phyloP scores from a whole-genome alignment of 1,140 invertebrate species.

The Tetragnatha versicolor region DNA sequence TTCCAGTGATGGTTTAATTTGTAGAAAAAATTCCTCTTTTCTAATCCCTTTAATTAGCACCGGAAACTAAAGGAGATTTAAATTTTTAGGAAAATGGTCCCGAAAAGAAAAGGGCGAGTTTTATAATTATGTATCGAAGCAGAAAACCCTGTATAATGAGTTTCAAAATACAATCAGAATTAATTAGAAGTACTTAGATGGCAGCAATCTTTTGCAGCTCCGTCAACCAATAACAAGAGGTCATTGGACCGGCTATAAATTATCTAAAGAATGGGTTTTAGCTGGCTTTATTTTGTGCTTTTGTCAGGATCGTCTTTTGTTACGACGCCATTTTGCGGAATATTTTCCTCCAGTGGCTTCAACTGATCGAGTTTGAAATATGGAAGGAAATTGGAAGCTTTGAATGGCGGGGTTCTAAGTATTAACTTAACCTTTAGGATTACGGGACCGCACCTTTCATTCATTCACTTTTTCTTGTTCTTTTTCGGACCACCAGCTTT shows the following conservation, averaged over 20 bases:
- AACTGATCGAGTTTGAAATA: too few species aligned
- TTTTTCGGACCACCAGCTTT: too few species aligned
- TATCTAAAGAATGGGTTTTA: conserved; percentile 2
- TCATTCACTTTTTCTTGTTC: too few species aligned
- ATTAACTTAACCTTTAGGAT: too few species aligned
- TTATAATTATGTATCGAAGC: conserved; percentile 44
- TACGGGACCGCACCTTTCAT: too few species aligned
- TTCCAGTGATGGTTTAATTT: background rate
- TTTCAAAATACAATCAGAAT: conserved; percentile 35
- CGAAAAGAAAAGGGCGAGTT: conserved; percentile 31
- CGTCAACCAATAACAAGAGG: background rate
- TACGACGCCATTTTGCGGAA: too few species aligned
- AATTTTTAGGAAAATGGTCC: too few species aligned
- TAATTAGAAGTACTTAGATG: conserved; percentile 45
- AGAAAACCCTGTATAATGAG: conserved; percentile 32
- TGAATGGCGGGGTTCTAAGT: too few species aligned
- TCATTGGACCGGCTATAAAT: background rate
- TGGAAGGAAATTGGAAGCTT: too few species aligned
- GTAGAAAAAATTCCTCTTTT: background rate
- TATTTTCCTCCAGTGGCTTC: too few species aligned
- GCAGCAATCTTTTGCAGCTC: background rate
- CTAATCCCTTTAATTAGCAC: conserved; percentile 49
- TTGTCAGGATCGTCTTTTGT: too few species aligned
- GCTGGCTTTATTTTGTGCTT: too few species aligned
- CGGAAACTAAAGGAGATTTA: conserved; percentile 30